A percentile compares a stretch with the other conserved stretches of the same genome.
Conservation (phyloP, 1,140 invertebrate species). For the Polypedilum pembai region DNA sequence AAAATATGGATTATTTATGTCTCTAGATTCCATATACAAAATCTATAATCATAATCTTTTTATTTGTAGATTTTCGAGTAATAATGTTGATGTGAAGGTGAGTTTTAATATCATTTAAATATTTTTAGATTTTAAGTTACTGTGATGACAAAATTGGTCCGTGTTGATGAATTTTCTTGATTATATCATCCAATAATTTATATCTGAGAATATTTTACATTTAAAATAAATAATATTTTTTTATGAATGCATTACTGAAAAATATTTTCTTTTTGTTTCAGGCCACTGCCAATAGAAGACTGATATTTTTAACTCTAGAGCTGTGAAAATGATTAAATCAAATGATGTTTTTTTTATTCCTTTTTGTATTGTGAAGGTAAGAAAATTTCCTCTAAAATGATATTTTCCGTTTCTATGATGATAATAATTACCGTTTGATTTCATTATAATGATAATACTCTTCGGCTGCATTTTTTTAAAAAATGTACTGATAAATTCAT, state of each 20-base stretch:
- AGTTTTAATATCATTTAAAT: not conserved
- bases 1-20: too few species aligned
- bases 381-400: too few species aligned
- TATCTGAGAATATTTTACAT: not conserved
- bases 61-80: not conserved
- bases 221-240: too few species aligned
- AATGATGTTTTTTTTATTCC: too few species aligned
- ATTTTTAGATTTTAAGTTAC: not conserved
- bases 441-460: constrained; percentile 32
- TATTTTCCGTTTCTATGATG: constrained; percentile 31
- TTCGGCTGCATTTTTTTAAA: constrained; percentile 33
- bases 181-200: not conserved
- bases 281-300: not conserved
- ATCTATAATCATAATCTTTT: too few species aligned
- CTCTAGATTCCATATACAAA: too few species aligned
- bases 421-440: constrained; percentile 36
- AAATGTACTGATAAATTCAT: constrained; percentile 27
- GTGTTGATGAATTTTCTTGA: not conserved
- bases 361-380: too few species aligned
- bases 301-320: not conserved
- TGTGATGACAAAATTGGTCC: constrained; percentile 8
- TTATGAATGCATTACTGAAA: not conserved
- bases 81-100: too few species aligned
- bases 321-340: not conserved
- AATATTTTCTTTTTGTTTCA: not conserved